A percentile compares a stretch with the other conserved stretches of the same genome.
Evolutionary conservation across 2,113 vertebrate genomes (phyloP).

Genomic region (Perca fluviatilis): DNA sequence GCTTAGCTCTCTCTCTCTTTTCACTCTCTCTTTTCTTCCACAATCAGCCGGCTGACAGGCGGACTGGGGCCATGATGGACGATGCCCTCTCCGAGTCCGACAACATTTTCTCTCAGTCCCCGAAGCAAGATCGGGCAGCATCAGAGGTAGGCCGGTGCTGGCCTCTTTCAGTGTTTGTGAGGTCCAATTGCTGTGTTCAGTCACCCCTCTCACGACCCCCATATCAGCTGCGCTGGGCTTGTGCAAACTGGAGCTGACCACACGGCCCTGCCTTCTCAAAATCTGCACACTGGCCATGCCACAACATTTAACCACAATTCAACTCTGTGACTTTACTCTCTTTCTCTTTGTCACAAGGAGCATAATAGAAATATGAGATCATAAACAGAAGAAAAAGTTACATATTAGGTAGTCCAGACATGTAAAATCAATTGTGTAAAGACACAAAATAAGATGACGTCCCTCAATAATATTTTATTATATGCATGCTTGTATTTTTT

Average conservation of each 20-base stretch:
- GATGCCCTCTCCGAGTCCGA: slow-evolving; percentile 84
- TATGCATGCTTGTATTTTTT: not conserved
- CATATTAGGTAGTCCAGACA: slow-evolving; percentile 5
- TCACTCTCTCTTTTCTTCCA: slow-evolving; percentile 75
- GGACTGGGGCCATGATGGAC: slow-evolving; percentile 81
- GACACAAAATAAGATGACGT: not conserved
- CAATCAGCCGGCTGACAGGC: slow-evolving; percentile 81
- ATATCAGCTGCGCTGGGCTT: slow-evolving; percentile 74
- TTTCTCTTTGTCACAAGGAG: slow-evolving; percentile 61
- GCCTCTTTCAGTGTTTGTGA: slow-evolving; percentile 82
- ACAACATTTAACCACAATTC: slow-evolving; percentile 70
- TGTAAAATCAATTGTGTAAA: not conserved
- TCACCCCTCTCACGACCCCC: slow-evolving; percentile 80
- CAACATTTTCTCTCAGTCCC: slow-evolving; percentile 88
- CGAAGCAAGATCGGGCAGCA: slow-evolving; percentile 78
- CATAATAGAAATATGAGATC: slow-evolving; percentile 58
- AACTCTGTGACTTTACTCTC: slow-evolving; percentile 66
- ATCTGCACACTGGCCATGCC: slow-evolving; percentile 71
- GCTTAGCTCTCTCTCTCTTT: slow-evolving; percentile 59
- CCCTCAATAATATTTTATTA: not conserved
- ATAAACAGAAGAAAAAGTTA: slow-evolving; percentile 27
- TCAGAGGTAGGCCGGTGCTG: slow-evolving; percentile 67
- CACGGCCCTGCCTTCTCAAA: slow-evolving; percentile 70
- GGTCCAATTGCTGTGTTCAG: slow-evolving; percentile 83
- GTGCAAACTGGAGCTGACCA: slow-evolving; percentile 82